Evolutionary conservation across 2,888 invertebrate genomes (phyloP), one percentile per base, ranked within the genome.

Genomic region (Pollenia amentaria): DNA sequence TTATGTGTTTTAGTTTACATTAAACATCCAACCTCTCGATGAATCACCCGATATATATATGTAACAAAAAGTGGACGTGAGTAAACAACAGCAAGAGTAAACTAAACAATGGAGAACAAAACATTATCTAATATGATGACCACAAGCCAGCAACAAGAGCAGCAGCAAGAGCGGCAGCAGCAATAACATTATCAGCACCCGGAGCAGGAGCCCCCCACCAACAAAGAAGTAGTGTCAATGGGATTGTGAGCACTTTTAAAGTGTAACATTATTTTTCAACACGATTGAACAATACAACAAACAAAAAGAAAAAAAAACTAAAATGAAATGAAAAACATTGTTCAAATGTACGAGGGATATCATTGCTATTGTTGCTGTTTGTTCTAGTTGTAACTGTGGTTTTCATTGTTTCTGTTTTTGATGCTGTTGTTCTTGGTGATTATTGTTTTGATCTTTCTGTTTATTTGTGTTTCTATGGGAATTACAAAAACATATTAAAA

Each of bases 211-310:
- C 64, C 48, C 72, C 11, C 64, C 55, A 65, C 7, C 12, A 51
- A 21, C 57, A 53, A 42, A 62, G 42, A 75, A 75, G 57, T 42
- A 69, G 84, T 87, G 82, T 88, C 80, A 87, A 86, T 86, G 85
- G 55, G 84, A 80, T 83, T 84, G 73, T 73, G 84, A 88, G 77
- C 70, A 88, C 60, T 80, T 88, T 84, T 78, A 18, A 77, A 55
- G 70, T 67, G 44, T 18, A 73, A 29, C 40, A 55, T 67, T 46
- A 11, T 77, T 40, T 55, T 77, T 29, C 11, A 18, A 69, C 48
- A 69, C n/a, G 46, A 46, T 57, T 69, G 46, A 38, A 60, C 48
- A 72, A 60, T 11, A 67, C 55, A 70, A 14, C n/a, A 64, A 18
- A 29, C 7, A 62, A n/a, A 70, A 46, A 18, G 48, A n/a, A 10